Evolutionary conservation across 2,888 invertebrate species (phyloP), one percentile per base, ranked within the genome.

Genomic region (Seira musarum): DNA sequence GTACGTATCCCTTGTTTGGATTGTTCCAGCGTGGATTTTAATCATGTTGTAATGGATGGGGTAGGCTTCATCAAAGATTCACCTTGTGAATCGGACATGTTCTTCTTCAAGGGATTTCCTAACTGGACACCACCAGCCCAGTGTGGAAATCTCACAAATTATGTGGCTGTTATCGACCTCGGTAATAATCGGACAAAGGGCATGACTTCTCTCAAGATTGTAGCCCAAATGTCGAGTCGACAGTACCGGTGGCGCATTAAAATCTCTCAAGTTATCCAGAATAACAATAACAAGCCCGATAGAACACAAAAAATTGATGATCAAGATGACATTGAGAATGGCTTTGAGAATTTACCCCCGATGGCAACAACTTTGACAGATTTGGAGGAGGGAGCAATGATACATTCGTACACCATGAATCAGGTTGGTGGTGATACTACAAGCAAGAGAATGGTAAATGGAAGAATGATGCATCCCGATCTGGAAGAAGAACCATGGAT

Each of bases 171-270:
- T 8, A 70, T 83, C 10, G 79, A 84, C 30, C 73, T 80, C n/a
- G 40, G 57, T 35, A 74, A 53, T 24, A 49, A 21, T 0, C 35
- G 19, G 10, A 74, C 80, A 5, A 57, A 69, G 19, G 65, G 46
- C 5, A 68, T 81, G 72, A 68, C 63, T 35, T 74, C 79, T 0
- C 57, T 86, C 10, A 80, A 63, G 1, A 35, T 86, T 13, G 10
- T 84, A 5, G 84, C 80, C 15, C 65, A 85, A 8, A 81, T 85
- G 81, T 84, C 84, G 17, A 83, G 86, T 53, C 21, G 40, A 1
- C 64, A 25, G 21, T 85, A 86, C 75, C 63, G 72, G 5, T 86
- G 86, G 86, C 74, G 81, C 8, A 82, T 86, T 17, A 84, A 81
- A 71, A 71, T 86, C 8, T 77, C 76, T 1, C 84, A 84, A 69